A percentile compares a stretch with the other conserved stretches of the same genome.
phyloP scores from a whole-genome alignment of 92 coral and sea anemone genomes.

The Zoanthus sansibaricus region DNA sequence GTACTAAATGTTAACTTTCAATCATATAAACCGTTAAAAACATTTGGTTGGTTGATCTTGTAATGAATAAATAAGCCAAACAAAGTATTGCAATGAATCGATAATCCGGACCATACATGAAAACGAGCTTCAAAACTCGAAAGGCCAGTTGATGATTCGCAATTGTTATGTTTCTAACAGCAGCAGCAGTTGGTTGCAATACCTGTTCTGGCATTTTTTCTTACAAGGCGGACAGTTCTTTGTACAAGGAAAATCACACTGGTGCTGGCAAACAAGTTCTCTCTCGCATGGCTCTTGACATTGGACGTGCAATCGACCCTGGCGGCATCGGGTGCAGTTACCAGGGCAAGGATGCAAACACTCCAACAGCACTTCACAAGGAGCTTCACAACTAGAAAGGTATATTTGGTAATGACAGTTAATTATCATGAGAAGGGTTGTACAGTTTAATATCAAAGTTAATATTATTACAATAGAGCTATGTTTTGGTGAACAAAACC shows the following conservation, averaged over 20 bases:
- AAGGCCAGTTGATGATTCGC: neutral
- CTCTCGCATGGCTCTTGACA: conserved; percentile 82
- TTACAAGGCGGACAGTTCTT: conserved; percentile 89
- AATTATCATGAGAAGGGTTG: no score
- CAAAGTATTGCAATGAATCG: no score
- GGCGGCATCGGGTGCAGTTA: conserved; percentile 77
- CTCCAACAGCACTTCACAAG: conserved; percentile 71
- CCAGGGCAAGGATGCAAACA: conserved; percentile 85
- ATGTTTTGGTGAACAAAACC: no score
- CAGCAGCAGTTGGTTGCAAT: neutral
- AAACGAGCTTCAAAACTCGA: neutral
- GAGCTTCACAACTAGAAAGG: conserved; percentile 65
- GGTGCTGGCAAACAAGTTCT: conserved; percentile 80
- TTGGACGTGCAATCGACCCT: conserved; percentile 84
- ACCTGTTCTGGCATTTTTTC: conserved; percentile 76
- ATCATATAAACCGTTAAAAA: no score
- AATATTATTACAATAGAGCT: no score
- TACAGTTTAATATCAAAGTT: no score
- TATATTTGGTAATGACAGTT: no score
- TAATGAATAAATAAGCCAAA: no score
- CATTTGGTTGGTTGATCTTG: no score
- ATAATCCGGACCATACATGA: no score
- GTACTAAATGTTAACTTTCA: no score
- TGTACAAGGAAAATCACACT: conserved; percentile 87
- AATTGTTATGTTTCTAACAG: neutral